A percentile compares a stretch with the other conserved stretches of the same genome.
Evolutionary conservation across 2,113 vertebrate species (phyloP).

Genomic region (Pleuronectes platessa): DNA sequence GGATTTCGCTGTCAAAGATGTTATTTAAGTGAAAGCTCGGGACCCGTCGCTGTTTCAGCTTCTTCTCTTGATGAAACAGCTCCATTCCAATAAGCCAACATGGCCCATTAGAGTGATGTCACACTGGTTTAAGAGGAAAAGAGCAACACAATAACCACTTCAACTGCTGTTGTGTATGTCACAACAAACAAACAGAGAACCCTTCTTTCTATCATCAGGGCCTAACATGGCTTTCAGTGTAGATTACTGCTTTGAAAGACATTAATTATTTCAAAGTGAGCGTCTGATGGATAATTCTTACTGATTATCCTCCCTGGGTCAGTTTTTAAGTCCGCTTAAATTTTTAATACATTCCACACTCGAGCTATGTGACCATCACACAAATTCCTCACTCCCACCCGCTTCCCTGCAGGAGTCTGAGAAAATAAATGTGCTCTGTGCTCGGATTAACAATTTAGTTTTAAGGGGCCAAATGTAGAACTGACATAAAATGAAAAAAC

Average conservation of each 20-base stretch:
- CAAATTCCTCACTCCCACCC: slow-evolving; percentile 38
- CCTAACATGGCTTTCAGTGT: not conserved
- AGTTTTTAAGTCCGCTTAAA: slow-evolving; percentile 58
- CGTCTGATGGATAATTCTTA: slow-evolving; percentile 23
- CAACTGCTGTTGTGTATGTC: slow-evolving; percentile 30
- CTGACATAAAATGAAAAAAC: slow-evolving; percentile 18
- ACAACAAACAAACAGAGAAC: not conserved
- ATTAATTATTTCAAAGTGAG: slow-evolving; percentile 40
- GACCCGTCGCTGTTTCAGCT: slow-evolving; percentile 7
- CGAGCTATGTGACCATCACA: slow-evolving; percentile 52
- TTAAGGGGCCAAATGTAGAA: slow-evolving; percentile 22
- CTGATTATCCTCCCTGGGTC: slow-evolving; percentile 49
- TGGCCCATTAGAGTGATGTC: slow-evolving; percentile 1
- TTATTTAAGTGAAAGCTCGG: slow-evolving; percentile 14
- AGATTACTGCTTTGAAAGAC: slow-evolving; percentile 31
- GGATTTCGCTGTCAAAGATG: slow-evolving; percentile 24
- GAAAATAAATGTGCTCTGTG: slow-evolving; percentile 30
- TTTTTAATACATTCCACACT: slow-evolving; percentile 52
- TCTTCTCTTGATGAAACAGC: slow-evolving; percentile 21
- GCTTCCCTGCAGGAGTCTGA: slow-evolving; percentile 20
- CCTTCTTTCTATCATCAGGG: not conserved
- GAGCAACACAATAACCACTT: not conserved
- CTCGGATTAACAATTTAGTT: slow-evolving; percentile 41
- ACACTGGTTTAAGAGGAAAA: not conserved
- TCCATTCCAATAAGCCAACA: slow-evolving; percentile 9